phyloP scores from a whole-genome alignment of 2,797 vertebrate genomes.

The Bradypodion ventrale region DNA sequence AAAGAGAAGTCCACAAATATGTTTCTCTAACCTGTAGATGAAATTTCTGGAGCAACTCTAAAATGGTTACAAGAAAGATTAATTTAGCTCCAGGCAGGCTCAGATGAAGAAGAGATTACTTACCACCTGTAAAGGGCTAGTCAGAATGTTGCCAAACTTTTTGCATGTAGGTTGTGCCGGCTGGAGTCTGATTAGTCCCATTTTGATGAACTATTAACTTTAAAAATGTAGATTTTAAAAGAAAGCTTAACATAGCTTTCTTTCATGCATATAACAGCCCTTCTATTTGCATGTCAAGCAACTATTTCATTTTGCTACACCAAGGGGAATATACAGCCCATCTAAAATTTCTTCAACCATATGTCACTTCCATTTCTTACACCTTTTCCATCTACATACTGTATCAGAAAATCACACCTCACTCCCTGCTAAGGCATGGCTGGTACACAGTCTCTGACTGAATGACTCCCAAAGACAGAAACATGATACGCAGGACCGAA shows the following conservation, averaged over 20 bases:
- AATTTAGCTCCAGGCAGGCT: background rate
- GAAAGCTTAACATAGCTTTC: background rate
- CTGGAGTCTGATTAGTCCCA: background rate
- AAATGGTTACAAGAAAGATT: background rate
- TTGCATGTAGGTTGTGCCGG: background rate
- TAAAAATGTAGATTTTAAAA: background rate
- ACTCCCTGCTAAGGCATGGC: background rate
- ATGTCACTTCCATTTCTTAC: conserved; percentile 40
- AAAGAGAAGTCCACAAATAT: background rate
- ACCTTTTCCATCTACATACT: conserved; percentile 40
- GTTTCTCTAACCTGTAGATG: background rate
- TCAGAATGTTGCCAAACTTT: background rate
- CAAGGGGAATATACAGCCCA: conserved; percentile 31
- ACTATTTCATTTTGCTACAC: conserved; percentile 38
- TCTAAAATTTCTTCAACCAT: conserved; percentile 33
- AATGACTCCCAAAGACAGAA: too few species aligned
- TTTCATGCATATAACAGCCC: background rate
- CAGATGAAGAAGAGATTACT: conserved; percentile 11
- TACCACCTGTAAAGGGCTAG: background rate
- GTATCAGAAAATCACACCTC: background rate
- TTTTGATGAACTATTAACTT: background rate
- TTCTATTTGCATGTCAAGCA: conserved; percentile 24
- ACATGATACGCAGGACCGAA: too few species aligned
- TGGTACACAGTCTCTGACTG: too few species aligned
- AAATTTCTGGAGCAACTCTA: background rate